phyloP scores from a whole-genome alignment of 2,797 vertebrate species.

The Phalanger gymnotis region DNA sequence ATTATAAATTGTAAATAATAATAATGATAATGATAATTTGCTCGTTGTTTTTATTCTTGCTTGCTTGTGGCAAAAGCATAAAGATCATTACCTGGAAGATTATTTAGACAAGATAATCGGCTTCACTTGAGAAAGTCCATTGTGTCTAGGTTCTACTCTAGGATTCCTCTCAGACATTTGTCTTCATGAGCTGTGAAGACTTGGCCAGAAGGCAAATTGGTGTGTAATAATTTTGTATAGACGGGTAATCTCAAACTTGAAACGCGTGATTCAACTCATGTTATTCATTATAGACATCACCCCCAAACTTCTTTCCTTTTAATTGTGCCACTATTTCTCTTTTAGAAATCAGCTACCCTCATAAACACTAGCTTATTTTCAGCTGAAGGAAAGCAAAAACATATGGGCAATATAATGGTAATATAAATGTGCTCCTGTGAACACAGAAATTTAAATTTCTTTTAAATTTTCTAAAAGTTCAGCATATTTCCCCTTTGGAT shows the following conservation, averaged over 20 bases:
- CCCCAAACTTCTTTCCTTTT: neutral
- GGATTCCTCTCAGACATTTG: neutral
- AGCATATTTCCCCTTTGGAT: slow-evolving; percentile 66
- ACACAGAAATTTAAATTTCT: slow-evolving; percentile 8
- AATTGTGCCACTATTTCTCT: neutral
- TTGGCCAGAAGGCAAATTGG: neutral
- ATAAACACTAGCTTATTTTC: neutral
- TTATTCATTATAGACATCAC: neutral
- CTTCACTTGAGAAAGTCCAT: neutral
- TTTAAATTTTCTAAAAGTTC: slow-evolving; percentile 4
- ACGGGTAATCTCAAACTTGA: neutral
- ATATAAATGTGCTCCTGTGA: neutral
- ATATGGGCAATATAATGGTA: neutral
- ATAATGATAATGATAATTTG: neutral
- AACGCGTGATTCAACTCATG: neutral
- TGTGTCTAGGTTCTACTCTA: neutral
- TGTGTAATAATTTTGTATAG: neutral
- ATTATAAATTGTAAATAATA: neutral
- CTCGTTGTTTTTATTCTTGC: neutral
- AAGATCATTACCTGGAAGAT: neutral
- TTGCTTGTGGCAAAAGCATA: neutral
- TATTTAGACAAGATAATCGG: neutral
- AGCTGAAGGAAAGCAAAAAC: neutral
- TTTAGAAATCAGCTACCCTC: neutral
- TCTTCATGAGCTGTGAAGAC: neutral